These are phyloP conservation scores for Vulpes lagopus DNA, from an alignment of 2,113 vertebrate genomes.

Conservation along the genomic window DNA sequence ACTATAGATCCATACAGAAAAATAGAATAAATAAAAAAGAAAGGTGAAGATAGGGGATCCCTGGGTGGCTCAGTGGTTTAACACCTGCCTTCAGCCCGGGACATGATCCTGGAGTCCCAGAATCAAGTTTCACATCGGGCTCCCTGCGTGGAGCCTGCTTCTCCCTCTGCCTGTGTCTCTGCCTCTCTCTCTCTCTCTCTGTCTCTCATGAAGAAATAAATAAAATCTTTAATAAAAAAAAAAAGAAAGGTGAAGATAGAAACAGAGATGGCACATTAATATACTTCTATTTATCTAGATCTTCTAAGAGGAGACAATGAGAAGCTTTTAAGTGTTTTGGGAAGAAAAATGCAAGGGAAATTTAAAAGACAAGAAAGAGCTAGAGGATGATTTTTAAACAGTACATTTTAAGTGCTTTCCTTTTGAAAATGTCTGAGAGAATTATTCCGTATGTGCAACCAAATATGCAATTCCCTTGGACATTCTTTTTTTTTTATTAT, in stretches of 20 bases:
- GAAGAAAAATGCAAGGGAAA: not conserved
- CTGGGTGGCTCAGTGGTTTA: no score
- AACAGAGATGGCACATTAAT: not conserved
- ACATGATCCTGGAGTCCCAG: no score
- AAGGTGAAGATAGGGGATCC: not conserved
- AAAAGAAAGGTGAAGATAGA: not conserved
- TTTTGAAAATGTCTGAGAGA: constrained; percentile 51
- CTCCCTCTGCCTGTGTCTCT: no score
- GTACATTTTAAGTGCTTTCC: not conserved
- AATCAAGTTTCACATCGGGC: no score
- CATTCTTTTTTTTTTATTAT: constrained; percentile 22
- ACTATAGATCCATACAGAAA: not conserved
- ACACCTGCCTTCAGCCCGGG: no score
- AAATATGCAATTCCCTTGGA: not conserved
- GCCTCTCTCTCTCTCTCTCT: no score
- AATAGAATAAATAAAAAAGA: not conserved
- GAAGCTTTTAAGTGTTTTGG: constrained; percentile 21
- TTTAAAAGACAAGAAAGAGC: not conserved
- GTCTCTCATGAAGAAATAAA: no score
- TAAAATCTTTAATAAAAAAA: not conserved
- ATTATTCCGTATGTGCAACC: not conserved
- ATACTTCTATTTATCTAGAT: not conserved
- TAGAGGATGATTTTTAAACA: constrained; percentile 1
- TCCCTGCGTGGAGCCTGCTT: no score
- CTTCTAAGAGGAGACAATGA: not conserved